Evolutionary conservation across 2,797 vertebrate species (phyloP), one percentile per base, ranked within the genome.

Genomic region (Chromobotia macracanthus): DNA sequence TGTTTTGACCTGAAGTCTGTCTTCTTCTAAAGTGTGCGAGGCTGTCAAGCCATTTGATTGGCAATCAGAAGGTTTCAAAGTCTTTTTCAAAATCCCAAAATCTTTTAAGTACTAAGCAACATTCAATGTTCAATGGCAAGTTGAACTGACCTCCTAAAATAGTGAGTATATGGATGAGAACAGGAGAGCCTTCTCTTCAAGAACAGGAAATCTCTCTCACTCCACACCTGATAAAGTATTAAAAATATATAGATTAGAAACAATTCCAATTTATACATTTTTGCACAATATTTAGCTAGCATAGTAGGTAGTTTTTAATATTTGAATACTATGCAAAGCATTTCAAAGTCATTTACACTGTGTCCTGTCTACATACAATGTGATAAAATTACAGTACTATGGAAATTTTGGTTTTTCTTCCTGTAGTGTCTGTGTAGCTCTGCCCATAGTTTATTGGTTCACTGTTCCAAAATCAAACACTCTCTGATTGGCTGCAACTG

Each of bases 61-160:
- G 18, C 2, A 44, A 72, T 46, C 67, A 72, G 46, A 65, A 63
- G 58, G 68, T 71, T 72, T 78, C 68, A 79, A 53, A 79, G 68
- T 65, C 67, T 70, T 9, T 72, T 66, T 60, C 61, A 60, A 72
- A 44, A 60, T 67, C 35, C 48, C 16, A 23, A 71, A n/a, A 6
- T 18, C 70, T 75, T 69, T 72, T 18, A 44, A 79, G 21, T 72
- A 21, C 28, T 48, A 63, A 80, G 69, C 66, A 41, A 74, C 63
- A 56, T 65, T 72, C 35, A 79, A 46, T 53, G 67, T 71, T 46
- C 31, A 38, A 66, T 1, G 5, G 23, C 19, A 19, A 65, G 23
- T 13, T 35, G 51, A 75, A 76, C 80, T 90, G 80, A 95, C 95
- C 95, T 95, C 87, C 90, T 91, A 83, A 95, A 95, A 67, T 94